Percentiles rank a stretch among this genome's conserved stretches.
Conservation (phyloP, 2,888 invertebrate species). For the Cryptocephalus primarius region DNA sequence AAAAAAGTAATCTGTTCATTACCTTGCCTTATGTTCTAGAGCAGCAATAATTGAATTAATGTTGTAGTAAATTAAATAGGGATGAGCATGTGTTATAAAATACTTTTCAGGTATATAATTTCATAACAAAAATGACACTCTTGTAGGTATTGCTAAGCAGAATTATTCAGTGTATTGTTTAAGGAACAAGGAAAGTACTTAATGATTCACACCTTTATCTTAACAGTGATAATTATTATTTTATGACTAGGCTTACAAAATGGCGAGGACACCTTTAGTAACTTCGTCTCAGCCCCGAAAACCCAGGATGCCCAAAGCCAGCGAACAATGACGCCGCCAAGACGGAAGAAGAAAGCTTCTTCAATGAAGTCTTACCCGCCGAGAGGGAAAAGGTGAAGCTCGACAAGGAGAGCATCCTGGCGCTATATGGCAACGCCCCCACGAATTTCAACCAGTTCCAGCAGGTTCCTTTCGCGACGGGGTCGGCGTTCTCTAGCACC, state of each 20-base stretch:
- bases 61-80: too few species aligned
- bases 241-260: conserved; percentile 29
- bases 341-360: conserved; percentile 78
- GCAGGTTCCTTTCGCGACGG: conserved; percentile 6
- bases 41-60: too few species aligned
- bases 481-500: conserved; percentile 11
- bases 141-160: too few species aligned
- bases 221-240: too few species aligned
- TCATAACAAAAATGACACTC: too few species aligned
- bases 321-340: conserved; percentile 33
- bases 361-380: conserved; percentile 66
- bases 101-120: too few species aligned
- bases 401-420: conserved; percentile 87
- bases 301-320: conserved; percentile 32
- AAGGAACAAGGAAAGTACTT: too few species aligned
- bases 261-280: conserved; percentile 62
- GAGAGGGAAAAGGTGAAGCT: conserved; percentile 73
- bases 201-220: too few species aligned
- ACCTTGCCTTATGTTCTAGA: too few species aligned
- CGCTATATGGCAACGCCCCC: conserved; percentile 66
- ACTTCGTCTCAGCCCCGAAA: conserved; percentile 54
- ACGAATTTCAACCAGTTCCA: conserved; percentile 21
- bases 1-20: too few species aligned
- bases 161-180: too few species aligned
- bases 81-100: too few species aligned